Base-by-base conservation (phyloP, 2,797 vertebrate species). In the Fistularia tabacaria region DNA sequence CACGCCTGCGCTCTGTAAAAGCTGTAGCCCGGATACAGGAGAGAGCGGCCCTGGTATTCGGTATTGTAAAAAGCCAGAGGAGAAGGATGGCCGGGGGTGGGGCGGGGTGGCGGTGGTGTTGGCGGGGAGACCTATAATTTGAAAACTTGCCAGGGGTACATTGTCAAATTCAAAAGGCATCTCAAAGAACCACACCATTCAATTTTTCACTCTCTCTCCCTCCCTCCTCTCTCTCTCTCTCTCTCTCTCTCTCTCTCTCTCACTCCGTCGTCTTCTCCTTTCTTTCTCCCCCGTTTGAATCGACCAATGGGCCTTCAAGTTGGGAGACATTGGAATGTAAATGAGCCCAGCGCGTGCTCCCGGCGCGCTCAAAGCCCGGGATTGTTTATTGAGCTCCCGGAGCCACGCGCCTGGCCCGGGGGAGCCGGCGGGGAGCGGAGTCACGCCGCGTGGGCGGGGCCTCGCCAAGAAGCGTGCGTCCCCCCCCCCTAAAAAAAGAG, bases 361-460 rank as follows among this genome's bases (percentile, higher is more conserved):
- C 75, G 85, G 88, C 77, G 83, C 84, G 77, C 73, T 93, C 90
- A 93, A 93, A 92, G 90, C 90, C 86, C 68, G 77, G 86, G 90
- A 91, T 92, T 92, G 92, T 93, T 93, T 92, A 92, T 92, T 90
- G 91, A 92, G 90, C 88, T 90, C 85, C 77, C 77, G 65, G 84
- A 91, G 93, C 92, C 93, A 93, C 93, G 93, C 93, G 93, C 92
- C 93, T 72, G 91, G 92, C 92, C 87, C 77, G 84, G 86, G 81
- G 84, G 79, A 87, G 88, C 84, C 83, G 86, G 82, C 75, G 84
- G 70, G 83, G 82, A 72, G 78, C 82, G 88, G 87, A 90, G 88
- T 89, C 89, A 88, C 88, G 85, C 89, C 83, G 89, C 87, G 82
- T 85, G 90, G 88, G 88, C 90, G 91, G 90, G 87, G 91, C 89